Percentiles rank a stretch among this genome's conserved stretches.
Evolutionary conservation across 2,113 vertebrate genomes (phyloP).

Genomic region (Scytalopus superciliaris): DNA sequence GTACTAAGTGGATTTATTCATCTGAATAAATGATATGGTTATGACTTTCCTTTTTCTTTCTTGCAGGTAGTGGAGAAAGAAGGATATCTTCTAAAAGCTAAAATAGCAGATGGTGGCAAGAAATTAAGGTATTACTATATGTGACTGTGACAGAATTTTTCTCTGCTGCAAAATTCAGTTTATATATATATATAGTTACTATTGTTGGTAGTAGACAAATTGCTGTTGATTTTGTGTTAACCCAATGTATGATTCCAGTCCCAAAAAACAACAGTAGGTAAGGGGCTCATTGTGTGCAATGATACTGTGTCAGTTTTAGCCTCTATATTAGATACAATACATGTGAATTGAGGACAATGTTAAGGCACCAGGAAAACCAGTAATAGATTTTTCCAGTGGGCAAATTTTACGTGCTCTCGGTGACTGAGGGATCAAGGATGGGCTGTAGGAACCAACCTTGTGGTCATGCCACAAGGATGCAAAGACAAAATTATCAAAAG

Average conservation of each 20-base stretch:
- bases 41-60: neutral
- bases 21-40: constrained; percentile 1
- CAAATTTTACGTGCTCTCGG: neutral
- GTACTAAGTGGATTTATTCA: neutral
- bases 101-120: constrained; percentile 90
- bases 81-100: constrained; percentile 89
- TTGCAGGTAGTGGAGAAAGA: constrained; percentile 84
- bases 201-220: neutral
- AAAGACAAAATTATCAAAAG: neutral
- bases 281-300: neutral
- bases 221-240: neutral
- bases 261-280: neutral
- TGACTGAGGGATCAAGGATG: neutral
- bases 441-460: neutral
- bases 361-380: neutral
- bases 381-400: neutral
- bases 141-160: neutral
- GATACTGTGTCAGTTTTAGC: neutral
- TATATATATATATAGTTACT: neutral
- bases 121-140: constrained; percentile 84
- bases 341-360: neutral
- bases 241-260: neutral
- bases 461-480: neutral
- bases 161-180: neutral
- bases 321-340: neutral